A percentile compares a stretch with the other conserved stretches of the same genome.
phyloP scores from a whole-genome alignment of 2,113 vertebrate species.

The Thunnus maccoyii region DNA sequence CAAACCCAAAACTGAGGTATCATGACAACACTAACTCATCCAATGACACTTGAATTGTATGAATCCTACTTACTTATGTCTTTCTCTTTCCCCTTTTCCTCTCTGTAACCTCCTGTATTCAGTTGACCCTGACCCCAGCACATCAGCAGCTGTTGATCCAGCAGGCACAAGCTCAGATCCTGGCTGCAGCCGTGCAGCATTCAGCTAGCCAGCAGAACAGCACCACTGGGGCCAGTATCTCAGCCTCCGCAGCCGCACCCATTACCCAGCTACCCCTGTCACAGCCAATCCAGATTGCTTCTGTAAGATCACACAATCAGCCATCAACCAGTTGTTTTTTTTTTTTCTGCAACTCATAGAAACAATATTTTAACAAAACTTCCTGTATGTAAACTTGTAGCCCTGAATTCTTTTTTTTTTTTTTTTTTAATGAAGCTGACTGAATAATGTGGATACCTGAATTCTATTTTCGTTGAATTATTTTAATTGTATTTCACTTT shows the following conservation, averaged over 20 bases:
- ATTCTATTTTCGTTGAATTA: background rate
- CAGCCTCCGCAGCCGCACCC: conserved; percentile 97
- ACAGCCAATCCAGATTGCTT: conserved; percentile 97
- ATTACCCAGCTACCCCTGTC: conserved; percentile 98
- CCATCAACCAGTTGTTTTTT: background rate
- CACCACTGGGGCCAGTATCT: conserved; percentile 97
- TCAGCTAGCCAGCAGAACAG: conserved; percentile 97
- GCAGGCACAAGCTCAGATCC: conserved; percentile 98
- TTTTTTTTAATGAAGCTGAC: too few relatives aligned
- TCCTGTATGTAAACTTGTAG: too few relatives aligned
- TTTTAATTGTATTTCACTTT: background rate
- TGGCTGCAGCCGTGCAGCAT: conserved; percentile 98
- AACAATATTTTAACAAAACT: background rate
- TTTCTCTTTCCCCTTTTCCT: background rate
- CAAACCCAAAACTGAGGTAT: conserved; percentile 26
- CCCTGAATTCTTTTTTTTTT: background rate
- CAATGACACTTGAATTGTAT: background rate
- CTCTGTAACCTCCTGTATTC: background rate
- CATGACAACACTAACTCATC: conserved; percentile 41
- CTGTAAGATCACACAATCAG: conserved; percentile 81
- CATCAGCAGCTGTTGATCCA: conserved; percentile 98
- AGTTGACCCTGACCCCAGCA: conserved; percentile 96
- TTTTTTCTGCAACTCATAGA: conserved; percentile 2
- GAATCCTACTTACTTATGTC: background rate
- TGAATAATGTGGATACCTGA: background rate